Evolutionary conservation across 2,113 vertebrate species (phyloP).

Genomic region (Megaceryle maxima): DNA sequence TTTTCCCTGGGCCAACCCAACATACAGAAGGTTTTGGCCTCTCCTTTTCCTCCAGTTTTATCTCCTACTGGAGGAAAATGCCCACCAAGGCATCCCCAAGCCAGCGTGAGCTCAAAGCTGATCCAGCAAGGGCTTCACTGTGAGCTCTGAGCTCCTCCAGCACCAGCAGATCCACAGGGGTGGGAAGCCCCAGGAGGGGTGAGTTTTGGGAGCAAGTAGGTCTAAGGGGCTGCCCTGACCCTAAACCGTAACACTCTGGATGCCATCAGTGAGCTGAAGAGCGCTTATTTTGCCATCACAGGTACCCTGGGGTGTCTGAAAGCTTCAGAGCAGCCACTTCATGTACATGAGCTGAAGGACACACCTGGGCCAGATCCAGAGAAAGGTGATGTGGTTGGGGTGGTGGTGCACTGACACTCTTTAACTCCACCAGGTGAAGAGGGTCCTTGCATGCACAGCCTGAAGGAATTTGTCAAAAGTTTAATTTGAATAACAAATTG

Average conservation of each 20-base stretch:
- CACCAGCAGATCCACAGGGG: too few species aligned
- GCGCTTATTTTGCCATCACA: background rate
- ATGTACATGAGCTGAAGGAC: background rate
- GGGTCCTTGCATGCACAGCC: background rate
- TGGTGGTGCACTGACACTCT: background rate
- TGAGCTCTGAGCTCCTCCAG: too few species aligned
- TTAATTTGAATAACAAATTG: background rate
- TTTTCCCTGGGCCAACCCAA: background rate
- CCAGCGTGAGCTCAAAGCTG: too few species aligned
- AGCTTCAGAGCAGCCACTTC: background rate
- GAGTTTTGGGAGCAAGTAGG: too few species aligned
- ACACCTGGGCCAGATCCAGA: background rate
- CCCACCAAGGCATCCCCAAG: too few species aligned
- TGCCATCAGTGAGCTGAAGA: background rate
- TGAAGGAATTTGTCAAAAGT: background rate
- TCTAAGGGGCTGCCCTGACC: too few species aligned
- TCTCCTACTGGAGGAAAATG: background rate
- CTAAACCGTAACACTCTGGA: background rate
- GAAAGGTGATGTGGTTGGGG: accelerated
- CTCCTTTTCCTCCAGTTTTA: background rate
- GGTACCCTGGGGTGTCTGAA: background rate
- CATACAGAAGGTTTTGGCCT: background rate
- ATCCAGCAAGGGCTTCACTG: too few species aligned
- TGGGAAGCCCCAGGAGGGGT: too few species aligned
- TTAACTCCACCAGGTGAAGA: background rate